phyloP scores from a whole-genome alignment of 2,797 vertebrate genomes.

The Cheirogaleus major region DNA sequence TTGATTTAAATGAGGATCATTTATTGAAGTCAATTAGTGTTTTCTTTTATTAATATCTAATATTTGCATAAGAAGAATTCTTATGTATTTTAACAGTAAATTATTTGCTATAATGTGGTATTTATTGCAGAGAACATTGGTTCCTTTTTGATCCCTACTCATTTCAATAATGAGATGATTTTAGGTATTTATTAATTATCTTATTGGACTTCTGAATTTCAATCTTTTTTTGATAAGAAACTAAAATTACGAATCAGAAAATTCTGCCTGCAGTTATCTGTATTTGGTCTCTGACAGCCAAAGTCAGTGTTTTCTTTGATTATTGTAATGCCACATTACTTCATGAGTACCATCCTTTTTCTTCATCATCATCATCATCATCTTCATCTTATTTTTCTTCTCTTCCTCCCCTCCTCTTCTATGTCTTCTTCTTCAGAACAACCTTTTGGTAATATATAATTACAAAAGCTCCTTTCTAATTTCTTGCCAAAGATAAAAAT shows the following conservation, averaged over 20 bases:
- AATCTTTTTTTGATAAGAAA: constrained; percentile 67
- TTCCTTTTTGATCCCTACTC: constrained; percentile 48
- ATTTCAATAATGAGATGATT: constrained; percentile 56
- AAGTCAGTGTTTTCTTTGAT: not conserved
- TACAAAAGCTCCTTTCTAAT: not conserved
- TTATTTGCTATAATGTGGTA: constrained; percentile 62
- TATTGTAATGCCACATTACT: not conserved
- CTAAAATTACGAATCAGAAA: constrained; percentile 65
- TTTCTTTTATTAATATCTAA: not conserved
- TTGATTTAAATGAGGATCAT: constrained; percentile 59
- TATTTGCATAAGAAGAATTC: constrained; percentile 64
- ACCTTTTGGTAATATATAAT: not conserved
- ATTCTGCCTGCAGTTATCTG: not conserved
- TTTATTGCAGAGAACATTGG: constrained; percentile 53
- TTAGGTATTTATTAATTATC: constrained; percentile 58
- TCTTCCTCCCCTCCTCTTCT: not conserved
- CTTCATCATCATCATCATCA: not conserved
- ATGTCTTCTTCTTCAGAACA: not conserved
- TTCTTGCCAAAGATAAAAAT: constrained; percentile 13
- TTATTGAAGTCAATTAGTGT: constrained; percentile 71
- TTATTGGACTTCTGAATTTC: constrained; percentile 68
- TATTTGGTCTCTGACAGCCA: not conserved
- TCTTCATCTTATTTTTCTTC: not conserved
- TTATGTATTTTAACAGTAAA: constrained; percentile 50
- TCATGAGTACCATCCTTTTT: not conserved